Conservation (phyloP, 2,113 vertebrate species). For the Narcine bancroftii region DNA sequence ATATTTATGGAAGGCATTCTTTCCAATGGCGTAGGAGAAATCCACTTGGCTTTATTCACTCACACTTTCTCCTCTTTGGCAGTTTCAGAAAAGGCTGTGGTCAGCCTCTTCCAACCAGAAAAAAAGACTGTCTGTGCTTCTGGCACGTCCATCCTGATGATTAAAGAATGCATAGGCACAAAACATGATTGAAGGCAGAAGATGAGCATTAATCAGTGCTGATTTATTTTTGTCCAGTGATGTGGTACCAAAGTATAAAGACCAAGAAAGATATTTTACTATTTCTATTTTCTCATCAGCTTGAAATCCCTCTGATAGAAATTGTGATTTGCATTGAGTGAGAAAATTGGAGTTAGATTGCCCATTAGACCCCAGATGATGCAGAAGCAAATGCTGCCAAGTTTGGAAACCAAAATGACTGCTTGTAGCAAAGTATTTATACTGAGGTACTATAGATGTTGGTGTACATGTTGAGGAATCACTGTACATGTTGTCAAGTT, state of each 20-base stretch:
- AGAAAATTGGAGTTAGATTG: neutral
- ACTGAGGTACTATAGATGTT: too few species aligned
- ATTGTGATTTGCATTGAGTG: neutral
- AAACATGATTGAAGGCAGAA: neutral
- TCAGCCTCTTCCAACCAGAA: neutral
- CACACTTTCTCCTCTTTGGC: neutral
- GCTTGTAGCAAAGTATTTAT: too few species aligned
- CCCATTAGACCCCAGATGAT: neutral
- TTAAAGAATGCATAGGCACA: neutral
- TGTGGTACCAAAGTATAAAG: neutral
- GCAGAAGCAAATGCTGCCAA: too few species aligned
- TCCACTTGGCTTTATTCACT: neutral
- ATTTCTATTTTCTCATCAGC: neutral
- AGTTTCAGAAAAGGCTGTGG: neutral
- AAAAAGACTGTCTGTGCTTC: neutral
- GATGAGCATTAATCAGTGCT: neutral
- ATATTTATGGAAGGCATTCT: neutral
- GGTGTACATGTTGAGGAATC: too few species aligned
- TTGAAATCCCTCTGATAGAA: neutral
- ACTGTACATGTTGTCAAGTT: too few species aligned
- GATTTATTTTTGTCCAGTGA: neutral
- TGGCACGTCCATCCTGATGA: neutral
- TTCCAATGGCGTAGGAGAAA: neutral
- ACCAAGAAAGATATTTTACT: neutral
- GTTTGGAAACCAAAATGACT: too few species aligned